These are phyloP conservation scores for Pipistrellus pygmaeus DNA, from an alignment of 2,797 vertebrate species.

Conservation along the genomic window DNA sequence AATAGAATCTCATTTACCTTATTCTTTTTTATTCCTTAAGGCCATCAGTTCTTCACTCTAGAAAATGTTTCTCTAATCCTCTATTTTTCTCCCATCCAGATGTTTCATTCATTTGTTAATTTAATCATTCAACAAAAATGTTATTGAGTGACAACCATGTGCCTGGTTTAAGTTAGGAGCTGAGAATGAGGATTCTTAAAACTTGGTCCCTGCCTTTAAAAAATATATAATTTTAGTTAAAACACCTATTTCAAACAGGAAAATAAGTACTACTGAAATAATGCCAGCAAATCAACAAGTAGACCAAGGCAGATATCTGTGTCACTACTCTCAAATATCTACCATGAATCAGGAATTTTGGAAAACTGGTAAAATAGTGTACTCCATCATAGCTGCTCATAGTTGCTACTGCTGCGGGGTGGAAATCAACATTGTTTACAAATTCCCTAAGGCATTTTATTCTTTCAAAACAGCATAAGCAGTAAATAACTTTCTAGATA, in stretches of 20 bases:
- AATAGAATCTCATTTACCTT: neutral
- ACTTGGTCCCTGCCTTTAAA: neutral
- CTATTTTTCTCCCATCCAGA: neutral
- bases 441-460: constrained; percentile 59
- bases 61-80: neutral
- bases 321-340: constrained; percentile 42
- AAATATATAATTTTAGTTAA: constrained; percentile 28
- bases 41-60: neutral
- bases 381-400: neutral
- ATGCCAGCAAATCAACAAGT: constrained; percentile 42
- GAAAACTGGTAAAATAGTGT: constrained; percentile 41
- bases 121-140: neutral
- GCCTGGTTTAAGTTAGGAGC: neutral
- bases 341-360: constrained; percentile 52
- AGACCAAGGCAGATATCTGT: neutral
- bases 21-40: neutral
- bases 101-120: constrained; percentile 30
- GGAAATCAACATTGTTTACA: constrained; percentile 29
- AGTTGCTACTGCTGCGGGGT: neutral
- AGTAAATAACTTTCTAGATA: constrained; percentile 63
- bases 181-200: constrained; percentile 20
- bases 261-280: constrained; percentile 25
- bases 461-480: constrained; percentile 43
- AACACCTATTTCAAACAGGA: constrained; percentile 20
- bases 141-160: neutral